phyloP scores from a whole-genome alignment of 2,888 invertebrate genomes.

The Andrena bicolor region DNA sequence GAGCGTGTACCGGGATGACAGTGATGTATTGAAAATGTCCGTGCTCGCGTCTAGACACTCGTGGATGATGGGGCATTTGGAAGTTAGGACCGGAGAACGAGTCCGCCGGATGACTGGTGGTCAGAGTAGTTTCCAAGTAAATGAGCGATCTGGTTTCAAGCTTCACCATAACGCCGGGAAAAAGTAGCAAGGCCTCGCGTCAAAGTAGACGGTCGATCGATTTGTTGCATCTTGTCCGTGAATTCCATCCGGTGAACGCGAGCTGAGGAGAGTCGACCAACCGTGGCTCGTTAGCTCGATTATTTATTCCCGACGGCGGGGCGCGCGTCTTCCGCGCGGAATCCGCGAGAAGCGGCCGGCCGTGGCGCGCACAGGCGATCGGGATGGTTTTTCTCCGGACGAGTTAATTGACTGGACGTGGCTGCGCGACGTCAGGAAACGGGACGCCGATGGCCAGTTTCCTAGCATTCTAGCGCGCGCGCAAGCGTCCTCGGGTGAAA shows the following conservation, averaged over 20 bases:
- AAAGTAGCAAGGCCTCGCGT: background rate
- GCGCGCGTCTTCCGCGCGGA: conserved; percentile 40
- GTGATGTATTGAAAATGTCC: background rate
- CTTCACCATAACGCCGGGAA: background rate
- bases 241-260: background rate
- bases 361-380: background rate
- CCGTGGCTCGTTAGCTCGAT: conserved; percentile 59
- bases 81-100: background rate
- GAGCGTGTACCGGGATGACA: background rate
- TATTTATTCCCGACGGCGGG: conserved; percentile 58
- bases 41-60: conserved; percentile 25
- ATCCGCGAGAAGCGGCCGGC: conserved; percentile 20
- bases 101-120: background rate
- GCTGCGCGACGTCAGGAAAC: conserved; percentile 60
- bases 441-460: conserved; percentile 49
- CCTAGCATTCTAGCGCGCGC: conserved; percentile 47
- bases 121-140: background rate
- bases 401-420: conserved; percentile 76
- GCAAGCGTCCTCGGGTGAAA: conserved; percentile 48
- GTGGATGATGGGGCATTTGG: conserved; percentile 11
- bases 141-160: background rate
- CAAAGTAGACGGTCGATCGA: background rate
- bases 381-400: conserved; percentile 57
- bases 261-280: conserved; percentile 55
- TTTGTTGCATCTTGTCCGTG: background rate